Evolutionary conservation across 2,113 vertebrate genomes (phyloP).

Genomic region (Galemys pyrenaicus): DNA sequence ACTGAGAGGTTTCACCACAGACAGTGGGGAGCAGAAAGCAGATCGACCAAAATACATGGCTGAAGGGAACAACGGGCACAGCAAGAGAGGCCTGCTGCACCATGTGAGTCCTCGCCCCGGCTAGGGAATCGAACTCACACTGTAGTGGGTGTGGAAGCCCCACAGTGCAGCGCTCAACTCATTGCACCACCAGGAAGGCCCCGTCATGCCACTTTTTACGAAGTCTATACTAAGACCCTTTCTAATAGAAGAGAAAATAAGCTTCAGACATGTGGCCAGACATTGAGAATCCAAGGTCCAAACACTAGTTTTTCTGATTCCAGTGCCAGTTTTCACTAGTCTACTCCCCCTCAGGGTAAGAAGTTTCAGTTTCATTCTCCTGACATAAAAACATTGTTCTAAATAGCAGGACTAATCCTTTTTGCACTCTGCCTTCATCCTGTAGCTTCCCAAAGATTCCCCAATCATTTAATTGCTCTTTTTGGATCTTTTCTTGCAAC

Average conservation of each 20-base stretch:
- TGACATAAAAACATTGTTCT: neutral
- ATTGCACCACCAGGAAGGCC: too few relatives aligned
- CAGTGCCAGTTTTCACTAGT: neutral
- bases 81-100: too few relatives aligned
- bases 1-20: too few relatives aligned
- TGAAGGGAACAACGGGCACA: too few relatives aligned
- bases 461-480: neutral
- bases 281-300: neutral
- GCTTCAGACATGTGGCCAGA: fast-evolving
- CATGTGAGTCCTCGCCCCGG: too few relatives aligned
- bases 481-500: neutral
- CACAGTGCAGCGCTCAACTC: too few relatives aligned
- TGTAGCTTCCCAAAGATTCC: neutral
- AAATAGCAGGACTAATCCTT: neutral
- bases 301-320: neutral
- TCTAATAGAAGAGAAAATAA: neutral
- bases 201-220: neutral
- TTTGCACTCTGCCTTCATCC: neutral
- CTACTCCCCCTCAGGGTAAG: neutral
- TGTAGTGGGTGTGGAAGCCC: too few relatives aligned
- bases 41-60: too few relatives aligned
- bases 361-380: neutral
- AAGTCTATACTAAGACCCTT: neutral
- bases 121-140: too few relatives aligned
- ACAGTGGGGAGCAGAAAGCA: too few relatives aligned